Conservation (phyloP, 2,113 vertebrate species). For the Phycodurus eques region DNA sequence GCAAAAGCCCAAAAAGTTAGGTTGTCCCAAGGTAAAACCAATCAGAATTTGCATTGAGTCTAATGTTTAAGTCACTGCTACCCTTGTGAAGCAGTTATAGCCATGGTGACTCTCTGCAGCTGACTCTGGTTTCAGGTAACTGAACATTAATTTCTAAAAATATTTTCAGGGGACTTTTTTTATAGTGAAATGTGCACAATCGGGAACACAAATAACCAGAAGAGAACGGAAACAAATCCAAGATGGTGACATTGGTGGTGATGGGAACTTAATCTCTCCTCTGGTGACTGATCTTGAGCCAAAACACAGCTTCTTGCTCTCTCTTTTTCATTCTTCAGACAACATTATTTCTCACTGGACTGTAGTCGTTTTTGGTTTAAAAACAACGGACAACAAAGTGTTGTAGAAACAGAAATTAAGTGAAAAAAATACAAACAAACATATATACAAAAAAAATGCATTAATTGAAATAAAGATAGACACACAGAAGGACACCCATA, state of each 20-base stretch:
- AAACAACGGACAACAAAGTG: background rate
- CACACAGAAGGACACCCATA: background rate
- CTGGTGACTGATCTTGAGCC: slow-evolving; percentile 63
- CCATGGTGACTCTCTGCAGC: background rate
- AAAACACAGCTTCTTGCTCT: slow-evolving; percentile 56
- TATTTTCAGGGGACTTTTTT: background rate
- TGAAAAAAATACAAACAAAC: background rate
- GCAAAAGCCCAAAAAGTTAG: slow-evolving; percentile 55
- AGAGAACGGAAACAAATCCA: slow-evolving; percentile 33
- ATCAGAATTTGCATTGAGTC: slow-evolving; percentile 13
- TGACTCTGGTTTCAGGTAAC: slow-evolving; percentile 8
- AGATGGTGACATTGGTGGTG: slow-evolving; percentile 59
- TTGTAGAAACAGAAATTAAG: background rate
- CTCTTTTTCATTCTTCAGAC: slow-evolving; percentile 59
- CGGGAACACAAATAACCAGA: slow-evolving; percentile 23
- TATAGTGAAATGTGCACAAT: slow-evolving; percentile 5
- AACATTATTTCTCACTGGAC: slow-evolving; percentile 31
- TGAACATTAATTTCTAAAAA: background rate
- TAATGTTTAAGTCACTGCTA: slow-evolving; percentile 7
- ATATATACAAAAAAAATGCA: background rate
- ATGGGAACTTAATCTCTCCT: slow-evolving; percentile 65
- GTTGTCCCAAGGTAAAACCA: slow-evolving; percentile 20
- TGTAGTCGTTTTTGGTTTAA: slow-evolving; percentile 6
- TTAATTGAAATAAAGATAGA: background rate
- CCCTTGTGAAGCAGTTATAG: slow-evolving; percentile 35